These are phyloP conservation scores for Cenopis cana DNA, from an alignment of 2,888 invertebrate genomes.

Conservation along the genomic window DNA sequence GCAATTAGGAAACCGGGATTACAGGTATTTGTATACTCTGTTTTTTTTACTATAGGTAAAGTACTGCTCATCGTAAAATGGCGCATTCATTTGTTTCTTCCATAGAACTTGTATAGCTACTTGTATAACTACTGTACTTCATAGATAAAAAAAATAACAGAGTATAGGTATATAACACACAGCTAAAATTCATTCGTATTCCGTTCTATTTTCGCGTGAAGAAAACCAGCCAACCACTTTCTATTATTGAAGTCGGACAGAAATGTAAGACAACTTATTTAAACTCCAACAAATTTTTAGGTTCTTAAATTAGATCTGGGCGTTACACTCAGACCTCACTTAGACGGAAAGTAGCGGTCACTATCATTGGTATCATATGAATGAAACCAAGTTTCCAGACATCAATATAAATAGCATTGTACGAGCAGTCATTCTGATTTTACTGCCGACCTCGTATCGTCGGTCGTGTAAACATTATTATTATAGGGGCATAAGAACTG, in stretches of 20 bases:
- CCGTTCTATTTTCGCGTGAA: not conserved
- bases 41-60: not conserved
- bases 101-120: too few species aligned
- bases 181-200: not conserved
- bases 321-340: not conserved
- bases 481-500: slow-evolving; percentile 31
- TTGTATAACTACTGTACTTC: too few species aligned
- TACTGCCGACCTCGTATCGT: slow-evolving; percentile 28
- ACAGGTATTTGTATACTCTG: too few species aligned
- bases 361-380: slow-evolving; percentile 8
- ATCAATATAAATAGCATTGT: slow-evolving; percentile 19
- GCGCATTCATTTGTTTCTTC: too few species aligned
- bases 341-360: not conserved
- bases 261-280: slow-evolving; percentile 5
- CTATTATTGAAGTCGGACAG: not conserved
- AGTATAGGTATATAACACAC: too few species aligned
- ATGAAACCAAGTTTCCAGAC: slow-evolving; percentile 18
- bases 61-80: not conserved
- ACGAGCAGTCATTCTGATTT: slow-evolving; percentile 36
- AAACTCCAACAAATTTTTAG: not conserved
- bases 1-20: slow-evolving; percentile 20
- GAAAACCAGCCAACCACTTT: not conserved
- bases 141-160: too few species aligned
- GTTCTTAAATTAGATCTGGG: not conserved
- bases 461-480: slow-evolving; percentile 41